Percentiles rank a stretch among this genome's conserved stretches.
Conservation (phyloP, 2,113 vertebrate genomes). For the Neotoma lepida region DNA sequence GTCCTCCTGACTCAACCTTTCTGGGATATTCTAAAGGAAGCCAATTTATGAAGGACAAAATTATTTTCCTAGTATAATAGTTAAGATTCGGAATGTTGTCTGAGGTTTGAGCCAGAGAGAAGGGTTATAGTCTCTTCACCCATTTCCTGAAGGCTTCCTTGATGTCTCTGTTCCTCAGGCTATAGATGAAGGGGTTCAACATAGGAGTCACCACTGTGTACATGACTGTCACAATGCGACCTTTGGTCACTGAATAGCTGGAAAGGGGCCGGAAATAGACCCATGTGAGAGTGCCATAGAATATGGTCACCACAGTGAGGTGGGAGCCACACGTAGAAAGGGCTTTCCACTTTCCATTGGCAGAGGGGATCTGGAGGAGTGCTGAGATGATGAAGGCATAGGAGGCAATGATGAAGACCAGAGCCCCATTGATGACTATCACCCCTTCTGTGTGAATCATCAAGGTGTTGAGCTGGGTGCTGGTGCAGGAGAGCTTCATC, state of each 20-base stretch:
- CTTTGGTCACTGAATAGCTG: slow-evolving; percentile 17
- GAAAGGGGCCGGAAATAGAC: slow-evolving; percentile 60
- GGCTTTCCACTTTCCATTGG: slow-evolving; percentile 49
- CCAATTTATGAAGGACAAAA: not conserved
- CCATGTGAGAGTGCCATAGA: slow-evolving; percentile 54
- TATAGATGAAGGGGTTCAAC: slow-evolving; percentile 77
- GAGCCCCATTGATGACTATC: slow-evolving; percentile 63
- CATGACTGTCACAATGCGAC: slow-evolving; percentile 34
- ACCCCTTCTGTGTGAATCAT: slow-evolving; percentile 78
- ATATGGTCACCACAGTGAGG: slow-evolving; percentile 60
- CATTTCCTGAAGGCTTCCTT: slow-evolving; percentile 70
- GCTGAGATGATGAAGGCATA: slow-evolving; percentile 57
- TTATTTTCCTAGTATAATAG: not conserved
- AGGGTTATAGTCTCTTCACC: slow-evolving; percentile 7
- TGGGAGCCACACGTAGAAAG: slow-evolving; percentile 36
- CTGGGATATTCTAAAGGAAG: not conserved
- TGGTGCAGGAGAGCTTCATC: slow-evolving; percentile 74
- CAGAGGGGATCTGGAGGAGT: slow-evolving; percentile 26
- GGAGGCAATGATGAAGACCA: slow-evolving; percentile 68
- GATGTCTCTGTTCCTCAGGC: slow-evolving; percentile 71
- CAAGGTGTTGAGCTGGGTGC: slow-evolving; percentile 66
- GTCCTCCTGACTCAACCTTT: not conserved
- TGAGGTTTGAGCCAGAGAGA: slow-evolving; percentile 19
- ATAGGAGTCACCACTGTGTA: slow-evolving; percentile 59
- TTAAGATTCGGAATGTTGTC: not conserved